These are phyloP conservation scores for Nineta flava DNA, from an alignment of 2,888 invertebrate species.

Conservation along the genomic window DNA sequence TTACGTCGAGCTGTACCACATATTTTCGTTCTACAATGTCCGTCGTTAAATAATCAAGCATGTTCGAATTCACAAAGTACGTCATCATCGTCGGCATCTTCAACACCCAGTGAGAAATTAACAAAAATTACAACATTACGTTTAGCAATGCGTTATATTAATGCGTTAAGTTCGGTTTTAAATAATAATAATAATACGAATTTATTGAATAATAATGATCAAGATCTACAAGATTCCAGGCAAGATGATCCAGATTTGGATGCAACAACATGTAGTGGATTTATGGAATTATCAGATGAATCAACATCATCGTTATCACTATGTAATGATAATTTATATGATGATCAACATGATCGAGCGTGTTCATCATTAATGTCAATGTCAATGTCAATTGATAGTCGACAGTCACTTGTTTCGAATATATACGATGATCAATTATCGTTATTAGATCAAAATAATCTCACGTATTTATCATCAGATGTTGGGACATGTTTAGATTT, in stretches of 20 bases:
- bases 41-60: background rate
- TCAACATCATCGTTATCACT: background rate
- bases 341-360: too few species aligned
- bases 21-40: constrained; percentile 6
- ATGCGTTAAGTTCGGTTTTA: constrained; percentile 26
- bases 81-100: constrained; percentile 18
- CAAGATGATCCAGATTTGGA: too few species aligned
- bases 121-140: constrained; percentile 52
- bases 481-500: background rate
- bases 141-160: constrained; percentile 50
- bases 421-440: background rate
- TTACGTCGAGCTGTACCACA: constrained; percentile 40
- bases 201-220: background rate
- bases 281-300: background rate
- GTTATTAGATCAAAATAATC: background rate
- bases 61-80: constrained; percentile 10
- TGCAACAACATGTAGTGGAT: too few species aligned
- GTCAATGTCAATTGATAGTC: constrained; percentile 4
- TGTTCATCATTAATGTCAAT: constrained; percentile 22
- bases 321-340: too few species aligned
- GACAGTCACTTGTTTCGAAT: background rate
- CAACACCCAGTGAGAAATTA: constrained; percentile 34
- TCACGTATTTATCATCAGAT: too few species aligned
- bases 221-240: background rate
- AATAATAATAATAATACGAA: constrained; percentile 13